phyloP scores from a whole-genome alignment of 2,113 vertebrate genomes.

The Dipodomys ordii region DNA sequence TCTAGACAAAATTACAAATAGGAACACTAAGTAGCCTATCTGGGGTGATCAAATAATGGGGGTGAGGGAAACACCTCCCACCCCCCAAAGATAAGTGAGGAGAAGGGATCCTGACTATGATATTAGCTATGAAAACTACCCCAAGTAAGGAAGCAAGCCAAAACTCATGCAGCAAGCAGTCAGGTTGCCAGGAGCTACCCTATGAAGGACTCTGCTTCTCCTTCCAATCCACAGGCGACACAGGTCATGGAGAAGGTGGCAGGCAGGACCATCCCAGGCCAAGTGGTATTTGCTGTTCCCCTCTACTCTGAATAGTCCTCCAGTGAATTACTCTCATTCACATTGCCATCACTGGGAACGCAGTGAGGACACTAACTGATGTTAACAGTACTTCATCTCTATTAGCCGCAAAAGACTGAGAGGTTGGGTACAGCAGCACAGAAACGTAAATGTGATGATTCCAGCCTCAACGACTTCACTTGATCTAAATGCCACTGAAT shows the following conservation, averaged over 20 bases:
- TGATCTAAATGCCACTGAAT: neutral
- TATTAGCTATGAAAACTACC: accelerated
- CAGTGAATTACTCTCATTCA: too few species aligned
- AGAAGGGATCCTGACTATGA: too few species aligned
- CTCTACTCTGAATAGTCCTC: neutral
- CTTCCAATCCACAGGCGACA: neutral
- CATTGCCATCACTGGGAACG: too few species aligned
- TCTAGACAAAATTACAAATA: neutral
- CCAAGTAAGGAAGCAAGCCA: neutral
- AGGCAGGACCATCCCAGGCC: too few species aligned
- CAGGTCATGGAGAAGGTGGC: neutral
- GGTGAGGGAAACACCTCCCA: too few species aligned
- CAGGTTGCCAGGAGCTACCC: accelerated
- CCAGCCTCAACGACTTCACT: neutral
- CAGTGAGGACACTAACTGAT: too few species aligned
- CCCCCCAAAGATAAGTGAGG: accelerated
- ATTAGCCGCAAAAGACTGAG: neutral
- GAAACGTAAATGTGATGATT: neutral
- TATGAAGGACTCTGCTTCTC: accelerated
- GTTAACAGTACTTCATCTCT: neutral
- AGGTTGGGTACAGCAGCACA: accelerated
- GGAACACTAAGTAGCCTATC: neutral
- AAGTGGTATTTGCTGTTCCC: neutral
- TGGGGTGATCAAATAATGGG: accelerated
- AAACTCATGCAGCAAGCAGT: too few species aligned